Conservation (phyloP, 2,797 vertebrate species). For the Periophthalmus magnuspinnatus region DNA sequence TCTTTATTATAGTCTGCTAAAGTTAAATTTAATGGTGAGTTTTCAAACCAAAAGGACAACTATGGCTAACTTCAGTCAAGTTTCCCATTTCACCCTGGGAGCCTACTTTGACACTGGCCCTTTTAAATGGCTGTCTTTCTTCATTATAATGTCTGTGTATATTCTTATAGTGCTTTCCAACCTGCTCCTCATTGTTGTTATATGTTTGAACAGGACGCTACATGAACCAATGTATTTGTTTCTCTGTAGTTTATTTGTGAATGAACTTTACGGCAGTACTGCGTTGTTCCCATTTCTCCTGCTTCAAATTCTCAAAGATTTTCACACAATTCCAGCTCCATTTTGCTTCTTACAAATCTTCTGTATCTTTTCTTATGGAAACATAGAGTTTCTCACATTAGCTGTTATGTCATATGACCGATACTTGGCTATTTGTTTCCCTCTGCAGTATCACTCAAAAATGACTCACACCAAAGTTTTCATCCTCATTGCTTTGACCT, state of each 20-base stretch:
- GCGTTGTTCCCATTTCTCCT: slow-evolving; percentile 45
- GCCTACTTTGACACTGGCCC: slow-evolving; percentile 18
- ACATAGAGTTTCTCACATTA: neutral
- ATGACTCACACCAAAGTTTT: slow-evolving; percentile 16
- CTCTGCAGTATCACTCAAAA: slow-evolving; percentile 4
- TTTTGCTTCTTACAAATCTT: slow-evolving; percentile 57
- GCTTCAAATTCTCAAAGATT: slow-evolving; percentile 38
- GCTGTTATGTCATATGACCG: slow-evolving; percentile 26
- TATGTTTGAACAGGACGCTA: slow-evolving; percentile 43
- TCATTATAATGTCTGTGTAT: slow-evolving; percentile 14
- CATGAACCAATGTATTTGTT: slow-evolving; percentile 70
- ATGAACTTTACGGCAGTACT: slow-evolving; percentile 56
- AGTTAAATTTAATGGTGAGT: neutral
- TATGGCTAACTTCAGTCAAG: slow-evolving; percentile 20
- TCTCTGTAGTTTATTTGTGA: slow-evolving; percentile 57
- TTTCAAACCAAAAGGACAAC: too few species aligned
- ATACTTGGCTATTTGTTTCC: slow-evolving; percentile 23
- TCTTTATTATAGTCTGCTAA: too few species aligned
- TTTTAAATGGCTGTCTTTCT: slow-evolving; percentile 17
- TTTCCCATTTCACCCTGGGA: slow-evolving; percentile 25
- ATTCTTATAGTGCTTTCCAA: slow-evolving; percentile 3
- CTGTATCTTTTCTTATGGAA: neutral
- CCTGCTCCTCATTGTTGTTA: slow-evolving; percentile 30
- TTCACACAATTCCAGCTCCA: slow-evolving; percentile 32
- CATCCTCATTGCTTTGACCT: slow-evolving; percentile 3